A percentile compares a stretch with the other conserved stretches of the same genome.
phyloP scores from a whole-genome alignment of 2,113 vertebrate species.

The Cepphus grylle region DNA sequence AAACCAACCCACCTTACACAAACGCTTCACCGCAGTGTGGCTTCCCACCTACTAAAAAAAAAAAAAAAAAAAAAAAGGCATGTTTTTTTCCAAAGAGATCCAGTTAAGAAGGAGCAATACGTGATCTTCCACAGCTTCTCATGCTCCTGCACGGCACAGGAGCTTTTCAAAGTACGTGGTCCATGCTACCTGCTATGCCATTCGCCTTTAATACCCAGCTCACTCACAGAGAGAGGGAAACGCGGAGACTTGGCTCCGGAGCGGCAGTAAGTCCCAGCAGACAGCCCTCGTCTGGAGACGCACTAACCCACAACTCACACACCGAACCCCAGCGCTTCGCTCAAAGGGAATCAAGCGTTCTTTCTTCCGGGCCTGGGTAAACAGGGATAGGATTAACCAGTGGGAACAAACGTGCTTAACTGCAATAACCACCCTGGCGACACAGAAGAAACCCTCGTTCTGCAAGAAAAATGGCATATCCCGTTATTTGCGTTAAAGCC shows the following conservation, averaged over 20 bases:
- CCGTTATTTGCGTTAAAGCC: not conserved
- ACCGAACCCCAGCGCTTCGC: not conserved
- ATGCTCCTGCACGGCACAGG: accelerated
- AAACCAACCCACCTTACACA: not conserved
- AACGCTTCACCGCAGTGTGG: not conserved
- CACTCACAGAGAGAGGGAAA: not conserved
- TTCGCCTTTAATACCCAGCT: not conserved
- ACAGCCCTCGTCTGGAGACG: not conserved
- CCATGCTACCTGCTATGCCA: accelerated
- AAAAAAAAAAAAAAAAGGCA: not conserved
- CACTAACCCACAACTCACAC: not conserved
- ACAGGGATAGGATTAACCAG: not conserved
- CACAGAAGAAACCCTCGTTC: not conserved
- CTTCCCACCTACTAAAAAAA: not conserved
- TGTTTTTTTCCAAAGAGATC: not conserved
- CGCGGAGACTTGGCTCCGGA: not conserved
- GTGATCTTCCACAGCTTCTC: no score
- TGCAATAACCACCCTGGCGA: not conserved
- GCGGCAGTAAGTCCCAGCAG: not conserved
- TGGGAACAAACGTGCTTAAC: accelerated
- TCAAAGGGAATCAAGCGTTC: not conserved
- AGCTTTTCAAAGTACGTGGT: accelerated
- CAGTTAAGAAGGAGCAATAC: accelerated
- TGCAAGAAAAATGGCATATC: not conserved
- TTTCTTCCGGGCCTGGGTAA: not conserved